Conservation (phyloP, 2,888 invertebrate species). For the Resseliella maxima region DNA sequence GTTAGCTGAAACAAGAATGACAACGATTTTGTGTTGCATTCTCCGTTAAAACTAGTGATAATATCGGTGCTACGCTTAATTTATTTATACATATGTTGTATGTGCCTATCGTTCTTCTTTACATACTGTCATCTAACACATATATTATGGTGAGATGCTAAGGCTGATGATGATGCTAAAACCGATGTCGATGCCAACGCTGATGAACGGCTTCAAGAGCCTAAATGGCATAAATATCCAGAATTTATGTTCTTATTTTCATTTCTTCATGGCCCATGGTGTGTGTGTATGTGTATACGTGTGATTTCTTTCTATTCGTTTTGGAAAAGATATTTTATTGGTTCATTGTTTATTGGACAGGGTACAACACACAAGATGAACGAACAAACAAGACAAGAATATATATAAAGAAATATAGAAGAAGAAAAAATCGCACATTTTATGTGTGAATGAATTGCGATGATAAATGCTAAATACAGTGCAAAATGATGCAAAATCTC, state of each 20-base stretch:
- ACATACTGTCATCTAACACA: not conserved
- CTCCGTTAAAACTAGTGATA: conserved; percentile 4
- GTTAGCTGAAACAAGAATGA: conserved; percentile 23
- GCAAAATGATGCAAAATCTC: not conserved
- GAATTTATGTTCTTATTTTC: conserved; percentile 18
- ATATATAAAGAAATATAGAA: not conserved
- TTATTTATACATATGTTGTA: too few relatives aligned
- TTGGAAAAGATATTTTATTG: not conserved
- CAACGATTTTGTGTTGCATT: conserved; percentile 35
- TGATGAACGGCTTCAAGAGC: not conserved
- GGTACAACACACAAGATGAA: not conserved
- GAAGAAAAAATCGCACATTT: not conserved
- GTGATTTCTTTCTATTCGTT: not conserved
- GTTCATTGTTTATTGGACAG: conserved; percentile 25
- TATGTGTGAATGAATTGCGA: conserved; percentile 36
- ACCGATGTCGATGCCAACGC: conserved; percentile 19
- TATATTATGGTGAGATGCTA: not conserved
- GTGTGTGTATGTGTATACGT: not conserved
- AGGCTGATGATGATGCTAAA: not conserved
- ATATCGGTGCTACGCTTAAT: conserved; percentile 38
- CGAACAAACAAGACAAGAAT: not conserved
- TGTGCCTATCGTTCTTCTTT: not conserved
- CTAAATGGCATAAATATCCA: not conserved
- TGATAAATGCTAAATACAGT: not conserved
- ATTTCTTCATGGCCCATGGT: not conserved